Percentiles rank a stretch among this genome's conserved stretches.
Conservation (phyloP, 2,797 vertebrate species). For the Scarus forsteni region DNA sequence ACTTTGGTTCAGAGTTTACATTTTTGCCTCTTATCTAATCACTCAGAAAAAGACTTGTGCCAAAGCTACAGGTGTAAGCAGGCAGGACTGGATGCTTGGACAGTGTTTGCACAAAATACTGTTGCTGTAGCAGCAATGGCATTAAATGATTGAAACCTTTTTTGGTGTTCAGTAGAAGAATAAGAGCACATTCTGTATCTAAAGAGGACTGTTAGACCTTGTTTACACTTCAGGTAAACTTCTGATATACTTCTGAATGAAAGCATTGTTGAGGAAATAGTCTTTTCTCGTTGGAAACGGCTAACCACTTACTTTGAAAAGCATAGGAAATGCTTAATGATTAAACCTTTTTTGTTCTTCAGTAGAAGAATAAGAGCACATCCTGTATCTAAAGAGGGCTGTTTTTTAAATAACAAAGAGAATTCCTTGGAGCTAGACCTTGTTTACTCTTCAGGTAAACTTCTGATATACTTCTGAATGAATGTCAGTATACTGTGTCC, state of each 20-base stretch:
- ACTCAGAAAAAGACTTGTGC: background rate
- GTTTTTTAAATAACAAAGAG: no score
- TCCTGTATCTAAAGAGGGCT: background rate
- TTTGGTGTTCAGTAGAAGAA: constrained; percentile 7
- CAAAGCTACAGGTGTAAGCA: background rate
- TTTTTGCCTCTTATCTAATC: constrained; percentile 1
- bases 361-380: constrained; percentile 10
- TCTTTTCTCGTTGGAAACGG: no score
- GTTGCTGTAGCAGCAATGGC: background rate
- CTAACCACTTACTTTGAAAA: no score
- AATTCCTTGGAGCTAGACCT: background rate
- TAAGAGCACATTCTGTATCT: background rate
- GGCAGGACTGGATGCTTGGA: constrained; percentile 4
- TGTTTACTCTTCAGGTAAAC: no score
- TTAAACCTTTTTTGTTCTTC: background rate
- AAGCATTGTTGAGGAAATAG: no score
- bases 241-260: no score
- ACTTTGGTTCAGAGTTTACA: background rate
- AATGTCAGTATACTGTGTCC: no score
- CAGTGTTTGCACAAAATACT: constrained; percentile 1
- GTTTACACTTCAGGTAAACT: background rate
- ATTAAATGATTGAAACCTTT: no score
- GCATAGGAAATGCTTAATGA: no score
- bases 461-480: no score
- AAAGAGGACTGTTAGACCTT: background rate